Evolutionary conservation across 2,797 vertebrate genomes (phyloP).

Genomic region (Intellagama lesueurii): DNA sequence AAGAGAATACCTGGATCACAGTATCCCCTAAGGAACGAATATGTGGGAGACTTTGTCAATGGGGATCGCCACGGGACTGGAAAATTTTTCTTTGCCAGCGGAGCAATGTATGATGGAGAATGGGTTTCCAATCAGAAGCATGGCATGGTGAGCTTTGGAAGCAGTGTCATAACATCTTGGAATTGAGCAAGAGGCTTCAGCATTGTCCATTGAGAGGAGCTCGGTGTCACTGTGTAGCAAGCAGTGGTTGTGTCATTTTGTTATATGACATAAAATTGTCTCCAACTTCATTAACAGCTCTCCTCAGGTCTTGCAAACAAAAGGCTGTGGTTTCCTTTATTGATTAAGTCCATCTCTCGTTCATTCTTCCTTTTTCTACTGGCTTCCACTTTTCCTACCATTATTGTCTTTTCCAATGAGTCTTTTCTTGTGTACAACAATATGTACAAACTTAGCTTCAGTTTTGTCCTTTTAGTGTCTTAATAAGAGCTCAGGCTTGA

Average conservation of each 20-base stretch:
- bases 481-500: too few relatives aligned
- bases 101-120: constrained; percentile 84
- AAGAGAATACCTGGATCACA: constrained; percentile 76
- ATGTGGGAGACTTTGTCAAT: constrained; percentile 83
- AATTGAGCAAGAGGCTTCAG: neutral
- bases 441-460: too few relatives aligned
- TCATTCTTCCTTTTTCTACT: too few relatives aligned
- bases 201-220: neutral
- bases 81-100: constrained; percentile 85
- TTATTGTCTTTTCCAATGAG: too few relatives aligned
- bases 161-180: neutral
- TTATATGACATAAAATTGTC: too few relatives aligned
- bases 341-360: too few relatives aligned
- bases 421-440: too few relatives aligned
- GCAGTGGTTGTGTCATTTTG: neutral
- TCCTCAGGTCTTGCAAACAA: too few relatives aligned
- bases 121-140: constrained; percentile 90
- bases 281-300: too few relatives aligned
- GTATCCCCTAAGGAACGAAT: constrained; percentile 85
- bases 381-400: too few relatives aligned
- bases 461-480: too few relatives aligned
- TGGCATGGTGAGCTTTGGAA: constrained; percentile 79
- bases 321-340: too few relatives aligned
- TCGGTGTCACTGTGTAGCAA: neutral
- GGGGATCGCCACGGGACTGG: constrained; percentile 87